phyloP scores from a whole-genome alignment of 2,113 vertebrate species.

The Halichoeres trimaculatus region DNA sequence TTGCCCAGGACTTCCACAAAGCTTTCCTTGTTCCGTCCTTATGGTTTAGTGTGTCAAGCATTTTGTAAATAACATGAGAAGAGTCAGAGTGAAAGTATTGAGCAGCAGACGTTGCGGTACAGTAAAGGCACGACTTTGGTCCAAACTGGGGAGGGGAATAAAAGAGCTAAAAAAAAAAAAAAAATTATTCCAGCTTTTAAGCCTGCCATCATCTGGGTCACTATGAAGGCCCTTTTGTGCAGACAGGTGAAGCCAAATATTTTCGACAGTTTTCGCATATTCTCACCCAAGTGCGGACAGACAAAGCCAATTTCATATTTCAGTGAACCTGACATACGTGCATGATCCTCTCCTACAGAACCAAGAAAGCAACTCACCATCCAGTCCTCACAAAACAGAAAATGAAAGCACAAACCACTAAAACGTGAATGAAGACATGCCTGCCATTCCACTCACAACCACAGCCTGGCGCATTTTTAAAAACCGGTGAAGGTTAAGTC shows the following conservation, averaged over 20 bases:
- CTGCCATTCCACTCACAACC: not conserved
- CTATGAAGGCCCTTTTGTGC: slow-evolving; percentile 3
- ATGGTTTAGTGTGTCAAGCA: slow-evolving; percentile 41
- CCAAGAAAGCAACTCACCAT: not conserved
- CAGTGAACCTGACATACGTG: not conserved
- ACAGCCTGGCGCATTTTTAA: not conserved
- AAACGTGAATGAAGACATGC: not conserved
- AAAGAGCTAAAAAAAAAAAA: no score
- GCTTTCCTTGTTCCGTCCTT: slow-evolving; percentile 58
- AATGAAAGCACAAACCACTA: not conserved
- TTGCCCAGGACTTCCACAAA: slow-evolving; percentile 56
- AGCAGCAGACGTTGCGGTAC: not conserved
- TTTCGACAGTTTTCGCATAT: slow-evolving; percentile 26
- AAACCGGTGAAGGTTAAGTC: not conserved
- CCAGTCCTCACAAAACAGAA: not conserved
- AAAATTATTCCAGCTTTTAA: no score
- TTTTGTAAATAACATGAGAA: slow-evolving; percentile 38
- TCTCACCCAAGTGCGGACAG: slow-evolving; percentile 27
- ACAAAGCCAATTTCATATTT: not conserved
- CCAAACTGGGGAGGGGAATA: not conserved
- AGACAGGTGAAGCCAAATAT: slow-evolving; percentile 3
- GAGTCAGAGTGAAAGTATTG: slow-evolving; percentile 2
- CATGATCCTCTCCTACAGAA: not conserved
- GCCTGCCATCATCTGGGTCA: not conserved
- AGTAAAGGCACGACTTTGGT: not conserved